Base-by-base conservation (phyloP, 2,888 invertebrate species). In the Parapristionchus giblindavisi region DNA sequence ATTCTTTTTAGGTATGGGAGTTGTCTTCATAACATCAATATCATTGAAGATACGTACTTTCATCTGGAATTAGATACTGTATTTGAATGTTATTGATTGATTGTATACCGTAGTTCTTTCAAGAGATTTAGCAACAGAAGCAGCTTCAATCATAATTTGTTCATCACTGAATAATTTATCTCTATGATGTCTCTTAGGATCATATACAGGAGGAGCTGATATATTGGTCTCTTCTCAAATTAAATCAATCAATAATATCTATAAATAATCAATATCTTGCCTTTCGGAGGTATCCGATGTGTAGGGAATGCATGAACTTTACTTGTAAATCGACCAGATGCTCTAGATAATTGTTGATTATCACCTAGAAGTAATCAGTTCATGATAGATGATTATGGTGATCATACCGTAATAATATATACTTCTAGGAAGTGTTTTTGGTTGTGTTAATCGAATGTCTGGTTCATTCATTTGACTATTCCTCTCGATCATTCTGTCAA, bases 161-260 rank as follows among this genome's bases (percentile, higher is more conserved):
- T 54, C 56, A n/a, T 71, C 56, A 1, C 17, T 0, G 27, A 17
- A 40, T 4, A 71, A 34, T n/a, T 71, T 71, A 27, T 38, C 70
- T 38, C 54, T 56, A 71, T 71, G 70, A 51, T 71, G 70, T 24
- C 56, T 34, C 29, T 71, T 71, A n/a, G 70, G 56, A 34, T 71
- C 70, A 40, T 71, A 71, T 0, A 52, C 21, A 3, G 70, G 70
- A 56, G 70, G 70, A 8, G 68, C n/a, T 1, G 48, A 32, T 1
- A 71, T 36, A 2, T 21, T 5, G 1, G 56, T n/a, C 6, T 71
- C 70, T 4, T 71, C 70, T 71, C 36, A 11, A 56, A 43, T 8
- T 14, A 43, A 8, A 43, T 17, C 43, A 17, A 43, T 43, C 11
- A 14, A 43, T 14, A 17, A 43, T 8, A 14, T 43, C 43, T 14